Base-by-base conservation (phyloP, 2,113 vertebrate species). In the Cebidichthys violaceus region DNA sequence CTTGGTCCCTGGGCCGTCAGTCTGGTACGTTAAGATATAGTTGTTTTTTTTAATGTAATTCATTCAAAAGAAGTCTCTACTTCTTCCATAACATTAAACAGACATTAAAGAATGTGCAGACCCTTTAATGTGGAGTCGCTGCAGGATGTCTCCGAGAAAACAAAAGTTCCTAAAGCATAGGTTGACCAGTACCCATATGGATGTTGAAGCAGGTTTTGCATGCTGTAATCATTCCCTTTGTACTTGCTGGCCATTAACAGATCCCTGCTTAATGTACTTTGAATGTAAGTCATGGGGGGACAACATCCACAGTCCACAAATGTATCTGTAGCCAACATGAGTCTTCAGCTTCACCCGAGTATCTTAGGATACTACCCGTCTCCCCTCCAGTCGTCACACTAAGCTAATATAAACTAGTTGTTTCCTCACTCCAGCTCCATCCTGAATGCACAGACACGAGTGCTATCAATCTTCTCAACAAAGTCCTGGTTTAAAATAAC, bases 1-100 rank as follows among this genome's bases (percentile, higher is more conserved):
- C 95, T 99, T 86, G 98, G 98, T 4, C 98, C 98, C 47, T 99
- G 98, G 98, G 98, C 98, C 0, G 98, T 99, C 69, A 99, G 98
- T 89, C 92, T 99, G 97, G 98, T 99, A 62, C 0, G 90, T 81
- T 78, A 3, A 52, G 7, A 61, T 39, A 65, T 33, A n/a, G 60
- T 43, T 65, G 55, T 79, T 22, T 55, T 52, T 50, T 55, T 55
- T 24, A 4, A n/a, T 55, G 22, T 55, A n/a, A 9, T 55, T 55
- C 1, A 24, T 55, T 55, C n/a, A 13, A n/a, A 24, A 50, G 4
- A 18, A n/a, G 9, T 1, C 22, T 62, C 4, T 9, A 7, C 6
- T n/a, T 31, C 11, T 20, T 20, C 13, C 10, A 17, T 75, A 24
- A 24, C 15, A 50, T 10, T 35, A 18, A 50, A 39, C 37, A 43